Base-by-base conservation (phyloP, 2,113 vertebrate species). In the Prinia subflava region DNA sequence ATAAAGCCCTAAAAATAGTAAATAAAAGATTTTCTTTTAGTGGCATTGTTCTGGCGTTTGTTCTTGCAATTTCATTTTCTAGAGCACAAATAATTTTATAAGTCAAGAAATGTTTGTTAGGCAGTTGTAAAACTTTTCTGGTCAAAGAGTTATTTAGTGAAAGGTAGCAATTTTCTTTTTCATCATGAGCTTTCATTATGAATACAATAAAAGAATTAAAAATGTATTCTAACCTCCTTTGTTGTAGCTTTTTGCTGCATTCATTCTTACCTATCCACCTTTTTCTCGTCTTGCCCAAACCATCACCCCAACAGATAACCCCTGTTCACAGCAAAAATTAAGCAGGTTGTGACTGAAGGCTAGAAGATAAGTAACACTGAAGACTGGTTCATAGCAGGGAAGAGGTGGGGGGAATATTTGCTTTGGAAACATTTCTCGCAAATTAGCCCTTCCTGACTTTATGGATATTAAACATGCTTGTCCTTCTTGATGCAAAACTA, bases 1-100 rank as follows among this genome's bases (percentile, higher is more conserved):
- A 49, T 35, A 92, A 85, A 95, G 16, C 14, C 37, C 37, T 35
- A 83, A 55, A 87, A 94, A 82, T 71, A 91, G 31, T 60, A 75
- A 90, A 87, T 74, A 71, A 57, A 88, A 68, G 4, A 10, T 46
- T 60, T 88, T 44, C 25, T 55, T 55, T 65, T 55, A 24, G 4
- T 23, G 49, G 24, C 37, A 44, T 35, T 79, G 20, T 73, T 95
- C 23, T 76, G 5, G 4, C 13, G 14, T 62, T 76, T 68, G 25
- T 46, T 74, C 39, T 63, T 56, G 33, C 39, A 67, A 3, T 94
- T 94, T 53, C 6, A 46, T 92, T 95, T 92, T 62, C 50, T 87
- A 37, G 53, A 65, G 31, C 23, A 10, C 1, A 0, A 84, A 69
- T 23, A 20, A 28, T 78, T 83, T 76, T 39, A 21, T 1, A 4